These are phyloP conservation scores for Nesoenas mayeri DNA, from an alignment of 2,113 vertebrate species.

Conservation along the genomic window DNA sequence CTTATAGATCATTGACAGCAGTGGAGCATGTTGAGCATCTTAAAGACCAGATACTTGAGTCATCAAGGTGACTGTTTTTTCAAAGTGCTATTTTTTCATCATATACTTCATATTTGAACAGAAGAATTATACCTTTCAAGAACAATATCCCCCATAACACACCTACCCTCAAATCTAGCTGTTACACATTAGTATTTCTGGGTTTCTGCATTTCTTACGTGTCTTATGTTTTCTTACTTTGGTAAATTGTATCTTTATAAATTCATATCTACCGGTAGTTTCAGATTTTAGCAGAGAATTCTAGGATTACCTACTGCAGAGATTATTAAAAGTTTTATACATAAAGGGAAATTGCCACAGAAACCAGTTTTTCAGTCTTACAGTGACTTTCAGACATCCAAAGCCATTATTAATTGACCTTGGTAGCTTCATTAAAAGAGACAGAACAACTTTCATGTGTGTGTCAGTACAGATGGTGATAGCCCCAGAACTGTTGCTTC, in stretches of 20 bases:
- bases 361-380: background rate
- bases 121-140: background rate
- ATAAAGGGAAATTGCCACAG: background rate
- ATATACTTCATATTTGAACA: background rate
- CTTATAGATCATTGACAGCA: background rate
- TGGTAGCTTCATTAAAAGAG: constrained; percentile 15
- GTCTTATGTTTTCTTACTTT: background rate
- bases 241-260: background rate
- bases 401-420: constrained; percentile 46
- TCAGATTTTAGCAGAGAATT: background rate
- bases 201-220: background rate
- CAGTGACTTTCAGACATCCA: background rate
- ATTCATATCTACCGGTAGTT: background rate
- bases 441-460: constrained; percentile 16
- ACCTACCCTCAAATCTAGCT: background rate
- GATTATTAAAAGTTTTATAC: background rate
- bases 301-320: background rate
- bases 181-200: background rate
- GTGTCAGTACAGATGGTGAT: constrained; percentile 19
- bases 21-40: background rate
- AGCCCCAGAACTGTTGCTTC: constrained; percentile 7
- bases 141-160: background rate
- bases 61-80: background rate
- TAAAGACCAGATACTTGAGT: background rate
- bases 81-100: background rate